These are phyloP conservation scores for Dynastes tityus DNA, from an alignment of 2,888 invertebrate genomes.

Conservation along the genomic window DNA sequence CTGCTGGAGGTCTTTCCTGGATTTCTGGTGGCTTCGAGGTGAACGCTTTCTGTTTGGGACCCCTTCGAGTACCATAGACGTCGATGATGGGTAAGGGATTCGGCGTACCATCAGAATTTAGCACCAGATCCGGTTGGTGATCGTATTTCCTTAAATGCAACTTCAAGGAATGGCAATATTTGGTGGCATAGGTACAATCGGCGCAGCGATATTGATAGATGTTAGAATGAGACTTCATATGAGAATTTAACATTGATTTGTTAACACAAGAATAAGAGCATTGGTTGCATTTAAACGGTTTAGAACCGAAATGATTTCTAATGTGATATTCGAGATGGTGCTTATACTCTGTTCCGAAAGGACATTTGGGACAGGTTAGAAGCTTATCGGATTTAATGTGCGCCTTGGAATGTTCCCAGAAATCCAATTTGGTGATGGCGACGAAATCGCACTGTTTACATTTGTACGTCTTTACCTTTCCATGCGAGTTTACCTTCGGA, in stretches of 20 bases:
- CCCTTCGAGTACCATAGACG: slow-evolving; percentile 91
- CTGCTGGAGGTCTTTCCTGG: not conserved
- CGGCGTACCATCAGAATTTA: slow-evolving; percentile 91
- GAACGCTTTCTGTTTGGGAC: slow-evolving; percentile 78
- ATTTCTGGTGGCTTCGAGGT: not conserved
- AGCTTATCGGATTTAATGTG: slow-evolving; percentile 97
- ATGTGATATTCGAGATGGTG: slow-evolving; percentile 79
- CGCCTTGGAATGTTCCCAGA: slow-evolving; percentile 92
- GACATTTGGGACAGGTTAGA: slow-evolving; percentile 72
- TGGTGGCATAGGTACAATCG: slow-evolving; percentile 87
- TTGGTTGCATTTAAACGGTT: slow-evolving; percentile 62
- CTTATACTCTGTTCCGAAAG: slow-evolving; percentile 98
- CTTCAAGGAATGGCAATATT: slow-evolving; percentile 98
- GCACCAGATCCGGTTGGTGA: slow-evolving; percentile 92
- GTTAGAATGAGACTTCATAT: slow-evolving; percentile 65
- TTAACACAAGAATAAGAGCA: slow-evolving; percentile 64
- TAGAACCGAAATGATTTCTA: slow-evolving; percentile 63
- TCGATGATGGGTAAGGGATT: slow-evolving; percentile 92
- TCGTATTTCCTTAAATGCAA: slow-evolving; percentile 93
- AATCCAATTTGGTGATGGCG: slow-evolving; percentile 90
- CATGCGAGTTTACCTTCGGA: slow-evolving; percentile 83
- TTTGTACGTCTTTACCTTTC: slow-evolving; percentile 90
- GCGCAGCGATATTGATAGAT: slow-evolving; percentile 63
- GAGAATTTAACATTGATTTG: slow-evolving; percentile 64
- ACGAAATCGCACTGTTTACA: slow-evolving; percentile 94